Base-by-base conservation (phyloP, 2,113 vertebrate species). In the Electrona antarctica region DNA sequence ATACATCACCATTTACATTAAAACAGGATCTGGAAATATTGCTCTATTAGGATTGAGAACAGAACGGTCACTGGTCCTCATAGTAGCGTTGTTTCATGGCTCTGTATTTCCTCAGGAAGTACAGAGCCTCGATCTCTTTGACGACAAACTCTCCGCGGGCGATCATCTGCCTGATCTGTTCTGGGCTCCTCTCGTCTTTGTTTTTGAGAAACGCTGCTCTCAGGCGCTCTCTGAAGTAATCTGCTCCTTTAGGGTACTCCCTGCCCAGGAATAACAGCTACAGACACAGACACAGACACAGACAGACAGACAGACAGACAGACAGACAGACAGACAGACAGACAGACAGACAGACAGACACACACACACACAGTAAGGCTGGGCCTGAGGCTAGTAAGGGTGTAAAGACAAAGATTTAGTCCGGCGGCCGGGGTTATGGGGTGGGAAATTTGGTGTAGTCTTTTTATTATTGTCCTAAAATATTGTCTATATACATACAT, bases 81-180 rank as follows among this genome's bases (percentile, higher is more conserved):
- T 41, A 41, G 33, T 41, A 41, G 33, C 33, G 33, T 41, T 45
- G 1, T 45, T 47, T 7, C 7, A 29, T 3, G 6, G 9, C 48
- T 29, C 15, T 12, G 11, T 52, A 29, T 7, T 33, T 41, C 82
- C 96, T 94, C 89, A 98, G 96, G 10, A 91, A 88, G 55, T 84
- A 89, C 60, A 99, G 92, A 2, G 94, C 85, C 0, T 84, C 82
- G 56, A 94, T 77, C 87, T 94, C 93, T 83, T 95, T 96, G 4
- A 95, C 92, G 12, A 97, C 95, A 88, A 94, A 96, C 3, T 95
- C 89, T 8, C 95, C 95, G 33, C 91, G 89, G 47, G 85, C 85
- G 77, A 96, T 87, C 45, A 97, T 90, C 61, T 95, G 78, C 85
- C 87, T 93, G 21, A 97, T 96, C 89, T 95, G 91, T 83, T 95